Evolutionary conservation across 2,113 vertebrate species (phyloP).

Genomic region (Colossoma macropomum): DNA sequence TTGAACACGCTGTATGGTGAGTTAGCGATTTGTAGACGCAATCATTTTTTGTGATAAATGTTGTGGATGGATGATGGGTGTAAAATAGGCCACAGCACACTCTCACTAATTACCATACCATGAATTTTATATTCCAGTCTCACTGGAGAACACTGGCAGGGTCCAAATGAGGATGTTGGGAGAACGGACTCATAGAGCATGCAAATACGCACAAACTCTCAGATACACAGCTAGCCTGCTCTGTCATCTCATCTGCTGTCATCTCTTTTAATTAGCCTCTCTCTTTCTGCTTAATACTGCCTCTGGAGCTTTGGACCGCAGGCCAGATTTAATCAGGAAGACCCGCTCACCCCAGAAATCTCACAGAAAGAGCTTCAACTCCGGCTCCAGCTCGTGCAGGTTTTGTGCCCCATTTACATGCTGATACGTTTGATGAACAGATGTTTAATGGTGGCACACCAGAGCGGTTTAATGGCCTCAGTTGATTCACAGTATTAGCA

Average conservation of each 20-base stretch:
- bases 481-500: conserved; percentile 7
- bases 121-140: conserved; percentile 21
- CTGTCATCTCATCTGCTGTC: conserved; percentile 42
- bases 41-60: conserved; percentile 11
- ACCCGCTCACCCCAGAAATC: conserved; percentile 30
- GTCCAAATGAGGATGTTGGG: conserved; percentile 38
- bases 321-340: conserved; percentile 51
- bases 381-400: conserved; percentile 22
- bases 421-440: conserved; percentile 34
- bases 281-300: conserved; percentile 49
- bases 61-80: conserved; percentile 2
- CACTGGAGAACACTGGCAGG: conserved; percentile 6
- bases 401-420: conserved; percentile 25
- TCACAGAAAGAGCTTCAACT: not conserved
- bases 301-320: conserved; percentile 32
- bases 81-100: conserved; percentile 24
- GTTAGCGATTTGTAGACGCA: not conserved
- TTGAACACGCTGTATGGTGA: not conserved
- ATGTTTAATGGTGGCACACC: conserved; percentile 33
- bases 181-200: conserved; percentile 1
- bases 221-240: conserved; percentile 22
- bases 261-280: conserved; percentile 57
- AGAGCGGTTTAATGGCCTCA: not conserved
- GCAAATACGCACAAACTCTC: not conserved
- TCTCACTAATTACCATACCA: conserved; percentile 27